Evolutionary conservation across 2,888 invertebrate species (phyloP).

Genomic region (Melieria omissa): DNA sequence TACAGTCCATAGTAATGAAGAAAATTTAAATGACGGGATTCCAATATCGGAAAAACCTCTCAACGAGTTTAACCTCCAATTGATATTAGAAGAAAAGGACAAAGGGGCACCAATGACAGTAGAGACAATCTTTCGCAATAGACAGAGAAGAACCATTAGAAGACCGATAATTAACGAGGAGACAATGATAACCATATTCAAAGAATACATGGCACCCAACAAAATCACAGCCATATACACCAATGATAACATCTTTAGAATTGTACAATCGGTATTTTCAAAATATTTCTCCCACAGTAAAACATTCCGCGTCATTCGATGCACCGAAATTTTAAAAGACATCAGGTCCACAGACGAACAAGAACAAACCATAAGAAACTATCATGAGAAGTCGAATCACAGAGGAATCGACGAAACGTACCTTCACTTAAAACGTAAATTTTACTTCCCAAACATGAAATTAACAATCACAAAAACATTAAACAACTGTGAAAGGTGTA

Average conservation of each 20-base stretch:
- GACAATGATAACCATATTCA: constrained; percentile 33
- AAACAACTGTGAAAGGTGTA: constrained; percentile 7
- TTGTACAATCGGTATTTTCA: constrained; percentile 38
- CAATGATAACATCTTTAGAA: constrained; percentile 32
- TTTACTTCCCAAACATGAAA: constrained; percentile 38
- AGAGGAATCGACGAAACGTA: constrained; percentile 32
- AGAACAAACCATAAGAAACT: constrained; percentile 22
- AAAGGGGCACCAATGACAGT: constrained; percentile 17
- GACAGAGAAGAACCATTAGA: constrained; percentile 34
- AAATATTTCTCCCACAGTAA: neutral
- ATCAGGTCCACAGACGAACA: neutral
- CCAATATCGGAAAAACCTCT: constrained; percentile 41
- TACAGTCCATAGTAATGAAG: constrained; percentile 25
- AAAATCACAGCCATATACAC: constrained; percentile 36
- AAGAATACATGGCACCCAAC: constrained; percentile 40
- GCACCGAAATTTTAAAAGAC: neutral
- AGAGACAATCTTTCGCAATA: constrained; percentile 40
- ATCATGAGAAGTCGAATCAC: constrained; percentile 25
- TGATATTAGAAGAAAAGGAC: constrained; percentile 33
- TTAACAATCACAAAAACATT: constrained; percentile 33
- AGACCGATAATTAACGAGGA: constrained; percentile 29
- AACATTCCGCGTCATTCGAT: constrained; percentile 21
- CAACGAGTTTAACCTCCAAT: constrained; percentile 42
- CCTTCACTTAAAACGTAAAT: constrained; percentile 26
- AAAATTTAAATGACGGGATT: constrained; percentile 37